These are phyloP conservation scores for Drosophila fungiperda DNA, from an alignment of 2,888 invertebrate genomes.

Conservation along the genomic window DNA sequence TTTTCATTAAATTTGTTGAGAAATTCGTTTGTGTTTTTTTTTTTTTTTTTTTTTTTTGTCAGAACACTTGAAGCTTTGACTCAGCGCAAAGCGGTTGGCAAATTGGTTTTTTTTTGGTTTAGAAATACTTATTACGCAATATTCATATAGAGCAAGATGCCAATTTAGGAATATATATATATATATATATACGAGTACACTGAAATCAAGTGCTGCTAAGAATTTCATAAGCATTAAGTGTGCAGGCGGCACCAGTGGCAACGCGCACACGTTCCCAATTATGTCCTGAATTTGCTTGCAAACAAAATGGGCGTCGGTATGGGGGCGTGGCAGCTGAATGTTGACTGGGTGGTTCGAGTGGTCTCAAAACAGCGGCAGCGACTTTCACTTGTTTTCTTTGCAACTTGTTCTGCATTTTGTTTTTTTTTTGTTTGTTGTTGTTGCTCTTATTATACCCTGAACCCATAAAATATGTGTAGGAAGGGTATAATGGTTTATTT, in stretches of 20 bases:
- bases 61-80: slow-evolving; percentile 23
- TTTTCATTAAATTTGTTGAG: slow-evolving; percentile 66
- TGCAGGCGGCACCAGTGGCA: slow-evolving; percentile 72
- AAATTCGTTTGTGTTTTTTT: slow-evolving; percentile 1
- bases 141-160: slow-evolving; percentile 1
- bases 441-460: neutral
- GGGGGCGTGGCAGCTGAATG: slow-evolving; percentile 1
- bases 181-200: slow-evolving; percentile 1
- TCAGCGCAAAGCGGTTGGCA: slow-evolving; percentile 29
- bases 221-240: slow-evolving; percentile 71
- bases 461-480: neutral
- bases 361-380: slow-evolving; percentile 33
- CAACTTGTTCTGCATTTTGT: slow-evolving; percentile 39
- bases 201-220: slow-evolving; percentile 43
- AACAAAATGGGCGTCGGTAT: neutral
- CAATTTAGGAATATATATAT: neutral
- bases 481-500: neutral
- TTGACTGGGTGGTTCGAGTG: slow-evolving; percentile 34
- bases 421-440: neutral
- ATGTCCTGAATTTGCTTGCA: slow-evolving; percentile 45
- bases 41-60: slow-evolving; percentile 9
- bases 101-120: slow-evolving; percentile 33
- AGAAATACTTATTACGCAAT: slow-evolving; percentile 1
- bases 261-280: slow-evolving; percentile 73
- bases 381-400: slow-evolving; percentile 31